A percentile compares a stretch with the other conserved stretches of the same genome.
These are phyloP conservation scores for Phocoena sinus DNA, from an alignment of 2,113 vertebrate genomes.

Conservation along the genomic window DNA sequence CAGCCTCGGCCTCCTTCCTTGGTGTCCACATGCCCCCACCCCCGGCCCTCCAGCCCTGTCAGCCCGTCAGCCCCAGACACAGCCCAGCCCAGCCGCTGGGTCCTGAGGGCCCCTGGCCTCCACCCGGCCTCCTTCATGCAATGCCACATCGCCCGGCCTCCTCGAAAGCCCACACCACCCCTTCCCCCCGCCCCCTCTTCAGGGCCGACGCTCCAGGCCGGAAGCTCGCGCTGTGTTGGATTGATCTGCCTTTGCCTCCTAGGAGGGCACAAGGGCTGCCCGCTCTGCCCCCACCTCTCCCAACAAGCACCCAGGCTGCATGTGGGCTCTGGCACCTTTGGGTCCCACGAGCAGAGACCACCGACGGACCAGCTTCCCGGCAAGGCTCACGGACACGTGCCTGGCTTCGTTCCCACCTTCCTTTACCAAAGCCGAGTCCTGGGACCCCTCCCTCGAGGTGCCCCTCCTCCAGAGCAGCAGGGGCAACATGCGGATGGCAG, in stretches of 20 bases:
- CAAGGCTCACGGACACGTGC: background rate
- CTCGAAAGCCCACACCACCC: background rate
- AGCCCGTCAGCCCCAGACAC: fast-evolving
- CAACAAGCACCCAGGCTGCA: background rate
- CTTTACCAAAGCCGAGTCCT: too few species aligned
- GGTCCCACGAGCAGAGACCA: background rate
- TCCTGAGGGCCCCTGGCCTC: background rate
- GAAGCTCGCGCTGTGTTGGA: background rate
- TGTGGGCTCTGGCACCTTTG: background rate
- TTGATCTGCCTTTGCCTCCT: background rate
- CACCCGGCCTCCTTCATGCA: too few species aligned
- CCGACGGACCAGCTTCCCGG: too few species aligned
- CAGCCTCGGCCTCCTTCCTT: background rate
- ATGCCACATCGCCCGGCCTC: background rate
- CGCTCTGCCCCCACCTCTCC: background rate
- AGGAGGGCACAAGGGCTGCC: background rate
- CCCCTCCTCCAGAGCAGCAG: background rate
- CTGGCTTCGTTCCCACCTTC: background rate
- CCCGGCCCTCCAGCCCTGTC: too few species aligned
- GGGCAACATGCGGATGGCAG: too few species aligned
- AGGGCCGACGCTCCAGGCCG: too few species aligned
- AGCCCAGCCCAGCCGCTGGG: background rate
- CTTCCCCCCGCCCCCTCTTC: too few species aligned
- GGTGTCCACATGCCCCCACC: fast-evolving
- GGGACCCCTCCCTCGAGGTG: background rate